Evolutionary conservation across 2,113 vertebrate species (phyloP), one percentile per base, ranked within the genome.

Genomic region (Lates calcarifer): DNA sequence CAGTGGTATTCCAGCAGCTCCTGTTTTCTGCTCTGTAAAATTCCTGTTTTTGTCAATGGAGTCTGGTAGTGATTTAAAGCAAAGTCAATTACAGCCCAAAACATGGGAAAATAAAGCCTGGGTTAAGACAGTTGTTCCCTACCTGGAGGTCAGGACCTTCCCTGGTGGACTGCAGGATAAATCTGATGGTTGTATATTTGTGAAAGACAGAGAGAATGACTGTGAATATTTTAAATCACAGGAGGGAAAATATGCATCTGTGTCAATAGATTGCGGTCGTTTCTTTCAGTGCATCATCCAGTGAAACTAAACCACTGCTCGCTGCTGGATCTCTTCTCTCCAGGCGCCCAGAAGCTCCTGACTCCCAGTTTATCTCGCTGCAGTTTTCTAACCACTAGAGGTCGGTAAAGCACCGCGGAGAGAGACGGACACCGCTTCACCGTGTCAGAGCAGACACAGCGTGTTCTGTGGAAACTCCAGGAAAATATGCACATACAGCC

Each of bases 331-430:
- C 71, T 63, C 24, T 29, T 11, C 6, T 55, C 12, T 31, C 7
- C 2, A 1, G 3, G 29, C 1, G 2, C 20, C 37, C 29, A 20
- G 13, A 6, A 35, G 35, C 47, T 33, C 47, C 28, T 13, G 13
- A 5, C 12, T 11, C 22, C 41, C 13, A 22, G 2, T 14, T 0
- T 20, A n/a, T 12, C 1, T n/a, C 71, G 33, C 3, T 71, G 28
- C 67, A 51, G 0, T 0, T 0, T 6, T 35, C 2, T 22, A 1
- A 14, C 90, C 93, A 72, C 81, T 81, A 87, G 93, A 92, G 84
- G 87, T 74, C 91, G 20, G 31, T 84, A 76, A 81, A 81, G 81
- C 51, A 80, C 87, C 85, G 57, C 2, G 64, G 6, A 77, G 70
- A 55, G 22, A n/a, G 31, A 33, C 22, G 22, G 1, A 1, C 43